Evolutionary conservation across 1,140 invertebrate genomes (phyloP), one percentile per base, ranked within the genome.

Genomic region (Heliconius nattereri): DNA sequence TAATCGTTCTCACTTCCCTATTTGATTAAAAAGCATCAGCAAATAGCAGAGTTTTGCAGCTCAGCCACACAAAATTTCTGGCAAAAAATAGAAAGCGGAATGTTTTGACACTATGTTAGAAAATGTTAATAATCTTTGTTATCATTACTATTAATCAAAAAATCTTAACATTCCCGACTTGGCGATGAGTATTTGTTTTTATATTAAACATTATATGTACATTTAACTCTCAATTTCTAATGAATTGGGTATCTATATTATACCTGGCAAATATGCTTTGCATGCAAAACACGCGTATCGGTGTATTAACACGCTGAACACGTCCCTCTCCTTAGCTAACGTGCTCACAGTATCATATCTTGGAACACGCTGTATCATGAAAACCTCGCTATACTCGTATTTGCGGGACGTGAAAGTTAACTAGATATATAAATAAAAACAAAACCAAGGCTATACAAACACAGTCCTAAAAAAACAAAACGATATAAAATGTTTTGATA

Each of bases 391-490:
- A 76, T 7, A 35, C 32, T 35, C 32, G 32, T 76, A 71, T 76
- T 71, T 76, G 35, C 71, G 57, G 20, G 40, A 76, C 75, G 75
- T 76, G 75, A 23, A 70, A 76, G 75, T 40, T 26, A 66, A 66
- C 60, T 66, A 66, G 60, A 29, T 16, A 29, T 26, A 29, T 66
- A 66, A 66, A 66, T 57, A 66, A 66, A 66, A 66, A 29, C 60
- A 29, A 1, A 66, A 26, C 23, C 16, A 66, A 26, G 3, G 9
- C 60, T 66, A 11, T 29, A 29, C 9, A 66, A 66, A 66, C 5
- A 66, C 23, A 13, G 23, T 66, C 26, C 23, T 66, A 26, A 29
- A 66, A 66, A 66, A 66, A 45, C 57, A 60, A 11, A 60, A 60
- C n/a, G 57, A 60, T 11, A 29, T 2, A 29, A 66, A 26, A 66